These are phyloP conservation scores for Aleiodes alternator DNA, from an alignment of 2,888 invertebrate species.

Conservation along the genomic window DNA sequence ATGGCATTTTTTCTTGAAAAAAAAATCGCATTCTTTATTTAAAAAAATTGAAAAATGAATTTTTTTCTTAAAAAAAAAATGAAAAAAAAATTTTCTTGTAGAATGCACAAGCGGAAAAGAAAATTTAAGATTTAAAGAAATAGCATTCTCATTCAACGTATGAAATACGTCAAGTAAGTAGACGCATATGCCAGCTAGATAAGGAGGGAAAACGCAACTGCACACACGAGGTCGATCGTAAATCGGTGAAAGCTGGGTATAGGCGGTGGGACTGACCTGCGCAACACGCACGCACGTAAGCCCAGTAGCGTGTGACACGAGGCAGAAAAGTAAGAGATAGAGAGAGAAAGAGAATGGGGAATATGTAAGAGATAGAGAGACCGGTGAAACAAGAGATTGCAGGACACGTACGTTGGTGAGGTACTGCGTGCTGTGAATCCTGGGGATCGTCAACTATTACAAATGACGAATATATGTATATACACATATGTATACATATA, in stretches of 20 bases:
- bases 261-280: conserved; percentile 60
- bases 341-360: conserved; percentile 26
- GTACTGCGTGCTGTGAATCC: conserved; percentile 45
- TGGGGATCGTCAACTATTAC: conserved; percentile 27
- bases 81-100: no score
- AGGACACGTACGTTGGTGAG: conserved; percentile 50
- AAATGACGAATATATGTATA: conserved; percentile 26
- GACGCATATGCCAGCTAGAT: conserved; percentile 37
- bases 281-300: conserved; percentile 57
- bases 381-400: conserved; percentile 45
- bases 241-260: conserved; percentile 57
- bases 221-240: conserved; percentile 48
- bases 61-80: no score
- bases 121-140: no score
- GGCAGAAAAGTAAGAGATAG: conserved; percentile 7
- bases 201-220: conserved; percentile 42
- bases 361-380: conserved; percentile 30
- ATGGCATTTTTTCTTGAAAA: no score
- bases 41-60: not conserved
- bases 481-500: no score
- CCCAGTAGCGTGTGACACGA: conserved; percentile 50
- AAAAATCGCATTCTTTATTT: no score
- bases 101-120: not conserved
- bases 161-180: conserved; percentile 32
- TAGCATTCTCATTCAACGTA: conserved; percentile 7